Conservation (phyloP, 2,797 vertebrate genomes). For the Pangasius djambal region DNA sequence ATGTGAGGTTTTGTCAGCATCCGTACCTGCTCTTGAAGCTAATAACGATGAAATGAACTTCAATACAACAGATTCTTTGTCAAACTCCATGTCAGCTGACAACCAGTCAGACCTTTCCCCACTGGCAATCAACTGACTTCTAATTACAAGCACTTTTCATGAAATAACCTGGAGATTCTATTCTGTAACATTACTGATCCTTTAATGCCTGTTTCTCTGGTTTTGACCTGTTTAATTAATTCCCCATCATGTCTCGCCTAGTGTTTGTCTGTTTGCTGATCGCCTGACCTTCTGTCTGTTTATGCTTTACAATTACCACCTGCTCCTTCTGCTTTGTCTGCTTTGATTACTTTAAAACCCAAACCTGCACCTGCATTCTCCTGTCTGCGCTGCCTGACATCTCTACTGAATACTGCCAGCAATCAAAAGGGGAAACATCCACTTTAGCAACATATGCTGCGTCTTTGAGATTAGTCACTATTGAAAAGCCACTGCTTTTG, state of each 20-base stretch:
- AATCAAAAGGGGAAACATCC: conserved; percentile 56
- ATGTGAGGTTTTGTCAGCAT: conserved; percentile 10
- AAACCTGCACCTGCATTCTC: conserved; percentile 27
- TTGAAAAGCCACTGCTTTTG: conserved; percentile 57
- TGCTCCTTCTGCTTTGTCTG: conserved; percentile 12
- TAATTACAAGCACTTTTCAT: neutral
- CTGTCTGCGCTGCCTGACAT: conserved; percentile 16
- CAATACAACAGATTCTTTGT: neutral
- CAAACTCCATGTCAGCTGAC: neutral
- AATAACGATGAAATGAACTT: conserved; percentile 7
- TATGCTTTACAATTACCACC: conserved; percentile 17
- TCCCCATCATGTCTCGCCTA: neutral
- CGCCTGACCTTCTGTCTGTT: conserved; percentile 3
- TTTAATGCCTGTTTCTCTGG: neutral
- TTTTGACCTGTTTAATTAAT: conserved; percentile 16
- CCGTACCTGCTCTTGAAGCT: neutral
- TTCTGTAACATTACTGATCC: neutral
- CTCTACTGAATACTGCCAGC: conserved; percentile 61
- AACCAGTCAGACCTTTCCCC: neutral
- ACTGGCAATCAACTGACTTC: neutral
- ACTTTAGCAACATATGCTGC: conserved; percentile 59
- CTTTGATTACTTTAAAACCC: conserved; percentile 12
- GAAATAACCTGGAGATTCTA: neutral
- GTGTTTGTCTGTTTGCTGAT: conserved; percentile 10
- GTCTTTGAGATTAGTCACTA: conserved; percentile 66